A percentile compares a stretch with the other conserved stretches of the same genome.
Conservation (phyloP, 1,140 invertebrate species). For the Brachionus asplanchnoidis region DNA sequence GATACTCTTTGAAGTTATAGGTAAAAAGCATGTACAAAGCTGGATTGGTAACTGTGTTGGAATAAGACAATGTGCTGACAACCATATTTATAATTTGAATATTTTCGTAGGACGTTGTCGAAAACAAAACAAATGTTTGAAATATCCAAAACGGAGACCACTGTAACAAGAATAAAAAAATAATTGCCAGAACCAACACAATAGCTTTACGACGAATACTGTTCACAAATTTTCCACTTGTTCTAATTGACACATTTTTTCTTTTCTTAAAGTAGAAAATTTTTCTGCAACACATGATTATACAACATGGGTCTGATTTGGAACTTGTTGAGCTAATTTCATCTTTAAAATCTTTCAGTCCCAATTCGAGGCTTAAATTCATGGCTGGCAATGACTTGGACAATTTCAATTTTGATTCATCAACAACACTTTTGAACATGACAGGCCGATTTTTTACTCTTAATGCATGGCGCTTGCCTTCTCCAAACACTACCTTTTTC, state of each 20-base stretch:
- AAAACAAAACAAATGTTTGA: conserved; percentile 6
- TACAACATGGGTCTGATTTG: background rate
- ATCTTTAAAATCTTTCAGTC: background rate
- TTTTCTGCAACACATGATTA: background rate
- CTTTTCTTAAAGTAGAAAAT: background rate
- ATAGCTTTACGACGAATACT: conserved; percentile 3
- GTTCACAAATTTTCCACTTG: conserved; percentile 23
- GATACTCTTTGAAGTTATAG: conserved; percentile 15
- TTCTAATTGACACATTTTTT: background rate
- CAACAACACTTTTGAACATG: background rate
- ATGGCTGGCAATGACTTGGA: background rate
- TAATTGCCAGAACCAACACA: conserved; percentile 1
- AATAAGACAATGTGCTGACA: conserved; percentile 26
- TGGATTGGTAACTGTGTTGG: conserved; percentile 30
- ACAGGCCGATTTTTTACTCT: background rate
- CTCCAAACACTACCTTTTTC: background rate
- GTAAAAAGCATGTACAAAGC: conserved; percentile 30
- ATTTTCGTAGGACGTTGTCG: background rate
- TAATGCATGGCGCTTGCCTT: background rate
- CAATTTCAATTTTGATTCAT: background rate
- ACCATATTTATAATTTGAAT: conserved; percentile 34
- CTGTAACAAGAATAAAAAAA: conserved; percentile 31
- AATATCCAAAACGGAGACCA: conserved; percentile 40
- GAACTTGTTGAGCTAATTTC: background rate
- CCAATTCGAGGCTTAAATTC: background rate